Evolutionary conservation across 2,888 invertebrate species (phyloP).

Genomic region (Drosophila atroscutellata): DNA sequence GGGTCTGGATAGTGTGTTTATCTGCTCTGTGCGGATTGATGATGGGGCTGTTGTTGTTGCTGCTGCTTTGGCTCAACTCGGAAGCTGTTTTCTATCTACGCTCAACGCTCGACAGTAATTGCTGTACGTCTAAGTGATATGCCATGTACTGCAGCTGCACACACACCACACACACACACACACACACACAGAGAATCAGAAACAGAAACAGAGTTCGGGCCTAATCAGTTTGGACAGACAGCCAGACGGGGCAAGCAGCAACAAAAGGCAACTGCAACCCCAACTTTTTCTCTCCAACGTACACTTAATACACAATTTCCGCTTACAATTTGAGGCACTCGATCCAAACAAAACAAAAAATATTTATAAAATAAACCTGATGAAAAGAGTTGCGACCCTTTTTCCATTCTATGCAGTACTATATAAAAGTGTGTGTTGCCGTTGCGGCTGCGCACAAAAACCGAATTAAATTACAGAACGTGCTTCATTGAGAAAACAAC

Average conservation of each 20-base stretch:
- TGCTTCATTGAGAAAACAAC: conserved; percentile 48
- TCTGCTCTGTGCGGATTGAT: conserved; percentile 42
- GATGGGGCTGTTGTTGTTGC: conserved; percentile 22
- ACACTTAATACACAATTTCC: conserved; percentile 80
- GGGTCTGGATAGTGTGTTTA: conserved; percentile 48
- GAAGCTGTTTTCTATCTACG: conserved; percentile 59
- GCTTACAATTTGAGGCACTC: conserved; percentile 71
- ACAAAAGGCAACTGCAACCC: conserved; percentile 22
- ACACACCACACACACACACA: conserved; percentile 1
- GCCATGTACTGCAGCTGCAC: conserved; percentile 62
- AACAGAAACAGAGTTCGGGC: conserved; percentile 22
- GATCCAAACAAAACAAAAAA: conserved; percentile 39
- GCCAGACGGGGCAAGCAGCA: conserved; percentile 14
- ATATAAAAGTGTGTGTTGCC: conserved; percentile 17
- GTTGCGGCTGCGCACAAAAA: conserved; percentile 73
- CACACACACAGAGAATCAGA: conserved; percentile 2
- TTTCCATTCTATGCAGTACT: conserved; percentile 6
- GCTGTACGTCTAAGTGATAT: conserved; percentile 74
- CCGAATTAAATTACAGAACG: conserved; percentile 79
- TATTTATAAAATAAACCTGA: conserved; percentile 57
- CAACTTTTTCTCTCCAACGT: conserved; percentile 23
- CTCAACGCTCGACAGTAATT: conserved; percentile 53
- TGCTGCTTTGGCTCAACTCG: conserved; percentile 51
- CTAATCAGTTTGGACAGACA: conserved; percentile 41
- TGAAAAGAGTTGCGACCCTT: conserved; percentile 57